Evolutionary conservation across 2,888 invertebrate species (phyloP).

Genomic region (Steinernema hermaphroditum): DNA sequence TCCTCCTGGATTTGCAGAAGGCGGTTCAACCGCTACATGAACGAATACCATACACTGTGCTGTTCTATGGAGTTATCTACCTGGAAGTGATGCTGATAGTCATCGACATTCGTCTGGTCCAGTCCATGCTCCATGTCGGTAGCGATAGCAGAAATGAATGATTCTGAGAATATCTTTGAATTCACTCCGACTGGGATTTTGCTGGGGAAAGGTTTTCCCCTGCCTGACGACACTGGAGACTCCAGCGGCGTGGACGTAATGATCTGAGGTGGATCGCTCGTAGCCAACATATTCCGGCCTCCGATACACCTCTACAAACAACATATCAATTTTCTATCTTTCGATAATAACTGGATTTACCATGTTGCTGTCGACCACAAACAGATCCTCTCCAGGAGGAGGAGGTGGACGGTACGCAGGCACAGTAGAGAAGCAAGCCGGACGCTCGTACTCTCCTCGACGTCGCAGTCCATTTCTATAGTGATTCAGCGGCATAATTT

Average conservation of each 20-base stretch:
- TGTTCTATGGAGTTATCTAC: too few relatives aligned
- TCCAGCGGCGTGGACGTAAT: not conserved
- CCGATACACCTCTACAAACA: not conserved
- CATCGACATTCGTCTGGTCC: not conserved
- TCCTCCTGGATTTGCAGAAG: conserved; percentile 78
- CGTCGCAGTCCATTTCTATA: not conserved
- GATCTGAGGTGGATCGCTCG: not conserved
- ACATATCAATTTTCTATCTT: too few relatives aligned
- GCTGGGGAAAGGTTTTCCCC: not conserved
- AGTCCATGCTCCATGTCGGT: not conserved
- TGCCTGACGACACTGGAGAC: not conserved
- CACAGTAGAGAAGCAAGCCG: conserved; percentile 4
- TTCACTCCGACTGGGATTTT: not conserved
- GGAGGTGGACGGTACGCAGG: not conserved
- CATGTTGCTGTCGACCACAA: conserved; percentile 1
- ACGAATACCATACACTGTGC: too few relatives aligned
- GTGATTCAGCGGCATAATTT: conserved; percentile 24
- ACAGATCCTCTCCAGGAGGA: not conserved
- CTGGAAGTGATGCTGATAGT: not conserved
- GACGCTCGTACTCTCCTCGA: not conserved
- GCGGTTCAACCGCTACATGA: conserved; percentile 67
- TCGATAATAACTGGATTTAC: not conserved
- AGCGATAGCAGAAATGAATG: not conserved
- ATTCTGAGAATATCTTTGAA: not conserved
- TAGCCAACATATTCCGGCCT: not conserved